phyloP scores from a whole-genome alignment of 2,113 vertebrate genomes.

The Lota lota region DNA sequence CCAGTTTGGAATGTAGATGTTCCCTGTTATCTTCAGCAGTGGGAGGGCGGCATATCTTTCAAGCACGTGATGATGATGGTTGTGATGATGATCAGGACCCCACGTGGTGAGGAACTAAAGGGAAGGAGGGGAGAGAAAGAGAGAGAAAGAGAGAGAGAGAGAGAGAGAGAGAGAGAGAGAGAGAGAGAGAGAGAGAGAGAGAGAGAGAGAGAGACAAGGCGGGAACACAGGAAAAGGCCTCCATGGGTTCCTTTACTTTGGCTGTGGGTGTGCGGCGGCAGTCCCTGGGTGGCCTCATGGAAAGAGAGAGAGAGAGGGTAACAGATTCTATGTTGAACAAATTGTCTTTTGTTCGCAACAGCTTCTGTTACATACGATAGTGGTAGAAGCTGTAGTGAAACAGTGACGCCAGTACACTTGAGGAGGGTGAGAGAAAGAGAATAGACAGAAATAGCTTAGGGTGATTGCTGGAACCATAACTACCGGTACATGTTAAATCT shows the following conservation, averaged over 20 bases:
- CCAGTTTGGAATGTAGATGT: conserved; percentile 45
- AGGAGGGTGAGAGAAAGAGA: conserved; percentile 1
- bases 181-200: conserved; percentile 17
- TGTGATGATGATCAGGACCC: too few species aligned
- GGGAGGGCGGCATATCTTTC: not conserved
- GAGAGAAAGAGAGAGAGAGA: too few species aligned
- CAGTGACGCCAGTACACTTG: conserved; percentile 1
- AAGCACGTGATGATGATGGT: too few species aligned
- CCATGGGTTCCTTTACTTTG: conserved; percentile 22
- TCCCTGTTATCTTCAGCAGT: conserved; percentile 40
- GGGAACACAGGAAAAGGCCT: conserved; percentile 17
- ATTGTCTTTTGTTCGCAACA: conserved; percentile 19
- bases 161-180: too few species aligned
- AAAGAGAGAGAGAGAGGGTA: conserved; percentile 12
- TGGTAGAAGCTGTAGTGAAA: conserved; percentile 2
- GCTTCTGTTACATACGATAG: conserved; percentile 32
- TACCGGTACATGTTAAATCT: conserved; percentile 12
- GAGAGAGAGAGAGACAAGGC: conserved; percentile 19
- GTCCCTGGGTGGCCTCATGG: conserved; percentile 38
- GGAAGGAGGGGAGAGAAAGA: too few species aligned
- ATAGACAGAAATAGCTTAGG: conserved; percentile 16
- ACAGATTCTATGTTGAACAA: conserved; percentile 15
- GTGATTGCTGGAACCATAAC: not conserved
- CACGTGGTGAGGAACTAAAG: too few species aligned
- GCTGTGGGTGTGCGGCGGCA: conserved; percentile 26